Conservation (phyloP, 2,888 invertebrate species). For the Meta bourneti region DNA sequence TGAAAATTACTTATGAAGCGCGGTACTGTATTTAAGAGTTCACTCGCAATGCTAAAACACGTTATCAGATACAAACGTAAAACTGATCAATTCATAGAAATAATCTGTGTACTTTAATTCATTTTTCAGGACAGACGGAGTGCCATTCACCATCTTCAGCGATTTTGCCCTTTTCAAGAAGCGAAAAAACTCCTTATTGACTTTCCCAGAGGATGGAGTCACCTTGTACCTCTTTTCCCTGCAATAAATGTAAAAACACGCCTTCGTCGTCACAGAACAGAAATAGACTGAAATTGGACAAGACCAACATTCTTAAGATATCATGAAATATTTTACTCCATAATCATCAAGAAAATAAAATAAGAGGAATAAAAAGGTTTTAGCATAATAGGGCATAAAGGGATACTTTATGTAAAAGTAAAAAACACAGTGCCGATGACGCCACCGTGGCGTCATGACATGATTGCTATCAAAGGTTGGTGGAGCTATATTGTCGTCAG, state of each 20-base stretch:
- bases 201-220: conserved; percentile 18
- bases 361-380: neutral
- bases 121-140: conserved; percentile 2
- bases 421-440: too few species aligned
- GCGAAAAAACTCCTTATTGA: conserved; percentile 57
- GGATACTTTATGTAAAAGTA: too few species aligned
- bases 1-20: too few species aligned
- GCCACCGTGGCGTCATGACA: too few species aligned
- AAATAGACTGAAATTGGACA: neutral
- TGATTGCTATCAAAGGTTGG: too few species aligned
- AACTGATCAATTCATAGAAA: neutral
- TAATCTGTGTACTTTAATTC: conserved; percentile 48
- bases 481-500: too few species aligned
- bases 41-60: too few species aligned
- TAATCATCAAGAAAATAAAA: neutral
- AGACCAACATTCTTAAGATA: neutral
- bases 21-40: too few species aligned
- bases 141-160: conserved; percentile 43
- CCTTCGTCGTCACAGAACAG: neutral
- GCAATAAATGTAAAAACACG: neutral
- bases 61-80: neutral
- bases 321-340: neutral
- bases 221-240: conserved; percentile 59
- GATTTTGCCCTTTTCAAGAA: conserved; percentile 50
- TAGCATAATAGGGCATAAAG: neutral